A percentile compares a stretch with the other conserved stretches of the same genome.
Conservation (phyloP, 2,888 invertebrate genomes). For the Drosophila percnosoma region DNA sequence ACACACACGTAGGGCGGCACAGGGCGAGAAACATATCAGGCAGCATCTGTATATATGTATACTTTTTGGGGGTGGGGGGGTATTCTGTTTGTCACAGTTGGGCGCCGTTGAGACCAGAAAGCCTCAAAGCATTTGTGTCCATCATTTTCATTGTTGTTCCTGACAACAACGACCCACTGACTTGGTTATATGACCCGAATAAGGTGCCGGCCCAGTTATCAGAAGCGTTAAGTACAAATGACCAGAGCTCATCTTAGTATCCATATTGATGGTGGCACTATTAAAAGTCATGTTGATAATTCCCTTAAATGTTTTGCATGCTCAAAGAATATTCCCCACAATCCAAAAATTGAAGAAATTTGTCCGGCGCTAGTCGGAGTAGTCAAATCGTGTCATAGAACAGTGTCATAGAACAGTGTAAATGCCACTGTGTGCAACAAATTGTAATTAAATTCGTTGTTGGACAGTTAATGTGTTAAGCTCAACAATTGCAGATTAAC, state of each 20-base stretch:
- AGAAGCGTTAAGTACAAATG: not conserved
- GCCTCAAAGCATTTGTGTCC: constrained; percentile 28
- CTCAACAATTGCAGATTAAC: constrained; percentile 14
- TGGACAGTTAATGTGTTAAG: not conserved
- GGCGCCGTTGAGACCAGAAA: constrained; percentile 44
- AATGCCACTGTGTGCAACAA: not conserved
- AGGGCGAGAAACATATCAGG: constrained; percentile 1
- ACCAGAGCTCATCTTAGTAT: not conserved
- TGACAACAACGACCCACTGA: constrained; percentile 50
- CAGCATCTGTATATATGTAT: constrained; percentile 23
- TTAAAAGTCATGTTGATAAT: not conserved
- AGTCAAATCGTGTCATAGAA: not conserved
- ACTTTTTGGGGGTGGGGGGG: not conserved
- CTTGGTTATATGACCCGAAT: constrained; percentile 46
- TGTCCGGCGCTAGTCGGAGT: not conserved
- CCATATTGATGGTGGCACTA: not conserved
- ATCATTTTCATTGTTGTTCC: constrained; percentile 45
- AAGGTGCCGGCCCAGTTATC: not conserved
- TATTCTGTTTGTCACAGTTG: constrained; percentile 57
- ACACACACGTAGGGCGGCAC: not conserved
- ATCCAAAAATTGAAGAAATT: not conserved
- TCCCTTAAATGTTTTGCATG: not conserved
- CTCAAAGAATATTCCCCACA: not conserved
- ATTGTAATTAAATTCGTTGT: not conserved
- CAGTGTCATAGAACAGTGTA: not conserved